phyloP scores from a whole-genome alignment of 2,797 vertebrate species.

The Okamejei kenojei region DNA sequence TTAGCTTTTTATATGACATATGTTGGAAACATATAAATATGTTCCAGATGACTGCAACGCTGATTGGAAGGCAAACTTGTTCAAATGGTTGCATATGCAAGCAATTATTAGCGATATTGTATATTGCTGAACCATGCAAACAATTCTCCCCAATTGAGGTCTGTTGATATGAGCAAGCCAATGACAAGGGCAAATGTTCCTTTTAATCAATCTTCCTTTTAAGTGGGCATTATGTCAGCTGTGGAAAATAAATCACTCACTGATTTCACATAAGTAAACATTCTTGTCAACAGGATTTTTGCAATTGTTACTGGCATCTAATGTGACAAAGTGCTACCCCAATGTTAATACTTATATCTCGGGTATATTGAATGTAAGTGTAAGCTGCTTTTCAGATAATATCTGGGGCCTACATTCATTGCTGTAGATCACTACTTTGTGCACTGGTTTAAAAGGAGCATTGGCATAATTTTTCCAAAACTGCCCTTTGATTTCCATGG shows the following conservation, averaged over 20 bases:
- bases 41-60: conserved; percentile 34
- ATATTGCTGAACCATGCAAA: conserved; percentile 34
- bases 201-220: conserved; percentile 35
- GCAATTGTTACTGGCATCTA: not conserved
- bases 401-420: not conserved
- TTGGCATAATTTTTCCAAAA: too few species aligned
- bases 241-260: conserved; percentile 20
- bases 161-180: conserved; percentile 5
- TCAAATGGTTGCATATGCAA: conserved; percentile 37
- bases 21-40: conserved; percentile 27
- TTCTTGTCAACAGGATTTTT: conserved; percentile 6
- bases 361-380: not conserved
- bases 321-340: not conserved
- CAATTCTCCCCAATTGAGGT: not conserved
- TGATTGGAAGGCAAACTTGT: conserved; percentile 32
- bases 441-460: not conserved
- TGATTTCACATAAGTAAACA: not conserved
- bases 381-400: not conserved
- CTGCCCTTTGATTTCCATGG: too few species aligned
- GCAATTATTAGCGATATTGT: conserved; percentile 36
- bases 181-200: not conserved
- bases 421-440: not conserved
- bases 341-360: conserved; percentile 20
- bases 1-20: not conserved
- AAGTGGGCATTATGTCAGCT: not conserved